These are phyloP conservation scores for Lordiphosa andalusiaca DNA, from an alignment of 2,888 invertebrate genomes.

Conservation along the genomic window DNA sequence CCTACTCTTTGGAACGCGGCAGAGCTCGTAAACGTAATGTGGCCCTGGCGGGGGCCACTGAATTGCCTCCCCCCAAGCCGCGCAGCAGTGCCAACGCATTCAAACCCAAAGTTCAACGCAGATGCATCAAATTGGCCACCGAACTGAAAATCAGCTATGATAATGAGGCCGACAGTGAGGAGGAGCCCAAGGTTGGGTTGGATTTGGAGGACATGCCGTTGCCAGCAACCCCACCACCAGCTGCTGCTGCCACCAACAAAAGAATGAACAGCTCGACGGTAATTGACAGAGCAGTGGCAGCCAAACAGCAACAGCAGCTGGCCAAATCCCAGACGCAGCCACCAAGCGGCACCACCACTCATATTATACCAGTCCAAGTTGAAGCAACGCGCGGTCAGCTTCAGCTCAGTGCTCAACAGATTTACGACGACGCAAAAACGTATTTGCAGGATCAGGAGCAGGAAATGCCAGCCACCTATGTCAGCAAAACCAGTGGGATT, in stretches of 20 bases:
- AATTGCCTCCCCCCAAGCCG: conserved; percentile 76
- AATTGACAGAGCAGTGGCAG: conserved; percentile 63
- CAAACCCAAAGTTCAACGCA: conserved; percentile 62
- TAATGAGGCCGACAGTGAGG: conserved; percentile 43
- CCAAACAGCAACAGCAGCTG: conserved; percentile 67
- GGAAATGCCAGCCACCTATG: conserved; percentile 57
- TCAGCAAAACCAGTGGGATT: conserved; percentile 58
- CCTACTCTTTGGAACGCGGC: conserved; percentile 72
- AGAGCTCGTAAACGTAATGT: conserved; percentile 48
- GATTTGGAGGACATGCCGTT: conserved; percentile 72
- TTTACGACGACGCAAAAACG: conserved; percentile 73
- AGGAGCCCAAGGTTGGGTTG: conserved; percentile 47
- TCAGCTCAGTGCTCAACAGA: conserved; percentile 53
- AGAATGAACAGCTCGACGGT: conserved; percentile 18
- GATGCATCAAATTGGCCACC: conserved; percentile 74
- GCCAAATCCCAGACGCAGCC: conserved; percentile 42
- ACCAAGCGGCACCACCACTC: conserved; percentile 22
- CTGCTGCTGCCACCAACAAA: conserved; percentile 37
- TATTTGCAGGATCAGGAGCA: conserved; percentile 70
- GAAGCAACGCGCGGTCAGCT: conserved; percentile 29
- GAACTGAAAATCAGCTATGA: conserved; percentile 70
- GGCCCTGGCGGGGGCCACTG: conserved; percentile 31
- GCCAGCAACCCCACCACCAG: conserved; percentile 64
- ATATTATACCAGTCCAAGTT: conserved; percentile 58
- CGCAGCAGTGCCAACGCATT: conserved; percentile 31